These are phyloP conservation scores for Salvelinus fontinalis DNA, from an alignment of 2,113 vertebrate genomes.

Conservation along the genomic window DNA sequence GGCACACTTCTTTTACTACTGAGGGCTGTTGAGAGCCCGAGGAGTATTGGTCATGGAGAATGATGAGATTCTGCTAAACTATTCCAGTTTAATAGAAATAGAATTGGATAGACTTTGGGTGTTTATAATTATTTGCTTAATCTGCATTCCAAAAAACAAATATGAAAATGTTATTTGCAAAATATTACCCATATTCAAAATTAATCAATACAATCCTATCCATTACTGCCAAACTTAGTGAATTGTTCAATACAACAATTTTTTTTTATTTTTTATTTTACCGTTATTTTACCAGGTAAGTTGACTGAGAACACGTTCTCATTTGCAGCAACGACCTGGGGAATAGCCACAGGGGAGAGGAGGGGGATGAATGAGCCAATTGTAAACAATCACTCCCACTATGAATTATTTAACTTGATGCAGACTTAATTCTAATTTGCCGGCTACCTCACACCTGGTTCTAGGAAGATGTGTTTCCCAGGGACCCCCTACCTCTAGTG, in stretches of 20 bases:
- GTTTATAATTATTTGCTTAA: background rate
- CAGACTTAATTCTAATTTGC: background rate
- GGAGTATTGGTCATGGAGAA: background rate
- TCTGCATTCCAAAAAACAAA: background rate
- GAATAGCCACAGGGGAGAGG: too few species aligned
- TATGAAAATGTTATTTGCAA: background rate
- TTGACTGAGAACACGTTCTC: too few species aligned
- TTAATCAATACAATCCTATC: background rate
- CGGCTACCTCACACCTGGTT: conserved; percentile 27
- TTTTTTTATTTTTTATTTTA: too few species aligned
- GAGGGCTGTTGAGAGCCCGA: background rate
- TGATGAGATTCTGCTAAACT: background rate
- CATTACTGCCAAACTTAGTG: background rate
- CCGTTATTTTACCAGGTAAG: too few species aligned
- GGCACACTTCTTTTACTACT: conserved; percentile 15
- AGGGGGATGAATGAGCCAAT: too few species aligned
- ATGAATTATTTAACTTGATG: background rate
- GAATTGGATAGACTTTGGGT: background rate
- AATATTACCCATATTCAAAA: background rate
- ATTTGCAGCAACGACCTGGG: too few species aligned
- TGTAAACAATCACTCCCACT: too few species aligned
- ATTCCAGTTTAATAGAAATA: too few species aligned
- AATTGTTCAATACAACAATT: too few species aligned
- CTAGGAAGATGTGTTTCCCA: conserved; percentile 41
- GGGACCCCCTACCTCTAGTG: conserved; percentile 74